Conservation (phyloP, 2,888 invertebrate genomes). For the Phania funesta region DNA sequence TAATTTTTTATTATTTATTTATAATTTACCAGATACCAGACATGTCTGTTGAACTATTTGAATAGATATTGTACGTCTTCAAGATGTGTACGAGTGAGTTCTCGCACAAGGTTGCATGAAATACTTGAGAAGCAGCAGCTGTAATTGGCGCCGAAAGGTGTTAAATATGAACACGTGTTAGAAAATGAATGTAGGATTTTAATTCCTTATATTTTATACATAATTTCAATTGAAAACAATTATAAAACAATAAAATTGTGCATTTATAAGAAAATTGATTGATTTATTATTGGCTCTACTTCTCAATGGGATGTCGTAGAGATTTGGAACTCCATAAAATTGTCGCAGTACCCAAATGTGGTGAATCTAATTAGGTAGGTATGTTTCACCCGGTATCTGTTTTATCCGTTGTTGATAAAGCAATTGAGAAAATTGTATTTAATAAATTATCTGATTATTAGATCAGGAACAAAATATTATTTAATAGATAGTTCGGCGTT, state of each 20-base stretch:
- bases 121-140: constrained; percentile 47
- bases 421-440: neutral
- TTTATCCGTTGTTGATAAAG: neutral
- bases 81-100: constrained; percentile 27
- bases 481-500: neutral
- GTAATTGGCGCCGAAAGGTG: constrained; percentile 63
- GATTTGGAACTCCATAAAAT: neutral
- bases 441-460: neutral
- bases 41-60: constrained; percentile 24
- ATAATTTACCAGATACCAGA: constrained; percentile 43
- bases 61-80: constrained; percentile 11
- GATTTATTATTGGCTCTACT: neutral
- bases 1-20: constrained; percentile 8
- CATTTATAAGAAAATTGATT: neutral
- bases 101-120: neutral
- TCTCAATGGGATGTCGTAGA: too few species aligned
- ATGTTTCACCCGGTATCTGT: neutral
- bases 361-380: neutral
- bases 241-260: neutral
- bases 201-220: constrained; percentile 7
- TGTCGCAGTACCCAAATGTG: neutral
- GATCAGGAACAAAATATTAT: neutral
- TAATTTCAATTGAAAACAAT: constrained; percentile 33
- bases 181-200: constrained; percentile 47
- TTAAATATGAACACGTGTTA: constrained; percentile 60